These are phyloP conservation scores for Acholoe squamosa DNA, from an alignment of 2,888 invertebrate genomes.

Conservation along the genomic window DNA sequence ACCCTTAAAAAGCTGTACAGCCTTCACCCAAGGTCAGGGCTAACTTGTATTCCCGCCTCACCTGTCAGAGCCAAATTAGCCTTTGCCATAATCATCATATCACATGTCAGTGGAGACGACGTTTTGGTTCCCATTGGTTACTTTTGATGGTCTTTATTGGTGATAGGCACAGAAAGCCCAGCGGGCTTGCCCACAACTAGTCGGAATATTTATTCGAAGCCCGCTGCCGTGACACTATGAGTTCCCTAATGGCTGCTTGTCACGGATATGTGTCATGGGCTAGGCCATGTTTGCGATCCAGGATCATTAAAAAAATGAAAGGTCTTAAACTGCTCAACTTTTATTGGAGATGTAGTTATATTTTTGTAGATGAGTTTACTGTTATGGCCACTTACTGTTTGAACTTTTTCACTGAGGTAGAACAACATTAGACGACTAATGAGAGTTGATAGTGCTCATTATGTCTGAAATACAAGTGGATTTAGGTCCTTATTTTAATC, in stretches of 20 bases:
- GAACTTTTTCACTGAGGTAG: too few relatives aligned
- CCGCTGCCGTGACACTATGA: not conserved
- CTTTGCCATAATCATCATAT: constrained; percentile 37
- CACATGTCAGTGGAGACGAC: constrained; percentile 9
- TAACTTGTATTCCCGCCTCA: not conserved
- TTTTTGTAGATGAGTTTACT: too few relatives aligned
- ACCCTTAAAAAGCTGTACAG: too few relatives aligned
- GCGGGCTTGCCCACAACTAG: not conserved
- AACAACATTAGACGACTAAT: too few relatives aligned
- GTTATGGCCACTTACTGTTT: too few relatives aligned
- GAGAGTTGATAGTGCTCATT: too few relatives aligned
- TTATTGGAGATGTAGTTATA: too few relatives aligned
- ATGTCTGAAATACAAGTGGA: too few relatives aligned
- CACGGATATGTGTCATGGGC: not conserved
- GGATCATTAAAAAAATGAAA: not conserved
- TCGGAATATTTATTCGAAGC: not conserved
- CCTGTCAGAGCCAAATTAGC: not conserved
- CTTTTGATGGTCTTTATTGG: constrained; percentile 19
- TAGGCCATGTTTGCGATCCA: not conserved
- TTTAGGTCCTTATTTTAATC: too few relatives aligned
- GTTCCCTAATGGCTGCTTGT: not conserved
- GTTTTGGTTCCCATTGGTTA: not conserved
- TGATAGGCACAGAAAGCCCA: not conserved
- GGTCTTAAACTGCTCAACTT: not conserved
- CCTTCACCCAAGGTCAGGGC: not conserved